Percentiles rank a stretch among this genome's conserved stretches.
Conservation (phyloP, 2,797 vertebrate species). For the Dendrocincla tyrannina region DNA sequence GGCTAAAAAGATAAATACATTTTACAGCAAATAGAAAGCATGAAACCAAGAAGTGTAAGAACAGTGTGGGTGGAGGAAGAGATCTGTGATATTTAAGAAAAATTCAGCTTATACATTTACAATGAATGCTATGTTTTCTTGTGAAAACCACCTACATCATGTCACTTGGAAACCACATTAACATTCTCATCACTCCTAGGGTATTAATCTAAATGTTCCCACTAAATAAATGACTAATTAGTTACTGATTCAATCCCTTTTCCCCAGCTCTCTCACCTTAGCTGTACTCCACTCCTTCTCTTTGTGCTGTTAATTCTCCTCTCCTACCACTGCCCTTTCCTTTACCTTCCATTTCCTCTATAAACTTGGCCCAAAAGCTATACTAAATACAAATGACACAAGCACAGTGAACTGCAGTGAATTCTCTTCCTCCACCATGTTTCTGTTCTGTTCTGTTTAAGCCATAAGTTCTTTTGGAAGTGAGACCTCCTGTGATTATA, state of each 20-base stretch:
- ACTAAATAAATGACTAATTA: slow-evolving; percentile 29
- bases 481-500: not conserved
- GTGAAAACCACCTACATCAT: slow-evolving; percentile 53
- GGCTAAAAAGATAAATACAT: slow-evolving; percentile 31
- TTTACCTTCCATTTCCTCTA: not conserved
- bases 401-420: too few species aligned
- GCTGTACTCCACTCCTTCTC: not conserved
- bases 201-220: slow-evolving; percentile 31
- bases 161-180: slow-evolving; percentile 56
- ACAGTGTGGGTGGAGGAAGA: slow-evolving; percentile 49
- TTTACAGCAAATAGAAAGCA: slow-evolving; percentile 36
- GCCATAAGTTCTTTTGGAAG: not conserved
- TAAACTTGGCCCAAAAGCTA: not conserved
- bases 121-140: slow-evolving; percentile 52
- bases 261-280: not conserved
- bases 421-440: not conserved
- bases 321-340: not conserved
- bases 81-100: slow-evolving; percentile 60
- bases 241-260: not conserved
- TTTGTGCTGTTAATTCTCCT: not conserved
- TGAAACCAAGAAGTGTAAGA: slow-evolving; percentile 58
- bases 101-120: slow-evolving; percentile 56
- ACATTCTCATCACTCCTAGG: slow-evolving; percentile 28
- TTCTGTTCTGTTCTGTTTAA: not conserved
- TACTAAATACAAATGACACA: not conserved